Conservation (phyloP, 37 sponge, comb jelly and placozoan species). For the Oscarella lobularis region DNA sequence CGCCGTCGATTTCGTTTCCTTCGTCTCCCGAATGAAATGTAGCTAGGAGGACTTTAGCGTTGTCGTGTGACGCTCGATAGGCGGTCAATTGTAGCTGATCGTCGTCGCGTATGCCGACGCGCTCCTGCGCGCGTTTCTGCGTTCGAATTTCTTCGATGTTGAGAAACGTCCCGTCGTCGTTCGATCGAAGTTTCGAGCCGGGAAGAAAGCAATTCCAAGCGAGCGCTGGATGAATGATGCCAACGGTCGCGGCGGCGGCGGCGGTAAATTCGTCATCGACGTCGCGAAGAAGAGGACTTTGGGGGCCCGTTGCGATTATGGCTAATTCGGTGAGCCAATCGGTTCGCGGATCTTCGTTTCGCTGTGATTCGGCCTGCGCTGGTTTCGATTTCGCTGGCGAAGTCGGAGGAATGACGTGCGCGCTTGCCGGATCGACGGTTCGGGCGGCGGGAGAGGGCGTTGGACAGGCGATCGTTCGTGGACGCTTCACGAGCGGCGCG, state of each 20-base stretch:
- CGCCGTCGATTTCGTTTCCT: no score
- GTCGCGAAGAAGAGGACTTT: neutral
- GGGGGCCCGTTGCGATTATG: neutral
- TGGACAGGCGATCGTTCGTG: no score
- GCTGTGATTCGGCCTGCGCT: no score
- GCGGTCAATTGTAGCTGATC: neutral
- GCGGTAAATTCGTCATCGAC: neutral
- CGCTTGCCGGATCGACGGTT: no score
- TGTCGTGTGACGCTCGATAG: neutral
- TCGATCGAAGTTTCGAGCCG: neutral
- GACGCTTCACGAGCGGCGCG: no score
- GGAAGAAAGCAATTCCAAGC: neutral
- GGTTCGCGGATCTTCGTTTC: neutral
- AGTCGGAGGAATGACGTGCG: no score
- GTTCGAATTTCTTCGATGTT: neutral
- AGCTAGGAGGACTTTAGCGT: neutral
- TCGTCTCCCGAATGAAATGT: neutral
- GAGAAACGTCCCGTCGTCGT: neutral
- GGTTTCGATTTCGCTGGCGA: no score
- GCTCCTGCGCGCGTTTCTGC: neutral
- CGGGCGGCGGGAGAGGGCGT: no score
- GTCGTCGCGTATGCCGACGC: neutral
- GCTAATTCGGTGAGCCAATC: neutral
- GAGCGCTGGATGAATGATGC: neutral
- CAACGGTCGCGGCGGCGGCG: neutral